A percentile compares a stretch with the other conserved stretches of the same genome.
Conservation (phyloP, 1,140 invertebrate genomes). For the Microvelia longipes region DNA sequence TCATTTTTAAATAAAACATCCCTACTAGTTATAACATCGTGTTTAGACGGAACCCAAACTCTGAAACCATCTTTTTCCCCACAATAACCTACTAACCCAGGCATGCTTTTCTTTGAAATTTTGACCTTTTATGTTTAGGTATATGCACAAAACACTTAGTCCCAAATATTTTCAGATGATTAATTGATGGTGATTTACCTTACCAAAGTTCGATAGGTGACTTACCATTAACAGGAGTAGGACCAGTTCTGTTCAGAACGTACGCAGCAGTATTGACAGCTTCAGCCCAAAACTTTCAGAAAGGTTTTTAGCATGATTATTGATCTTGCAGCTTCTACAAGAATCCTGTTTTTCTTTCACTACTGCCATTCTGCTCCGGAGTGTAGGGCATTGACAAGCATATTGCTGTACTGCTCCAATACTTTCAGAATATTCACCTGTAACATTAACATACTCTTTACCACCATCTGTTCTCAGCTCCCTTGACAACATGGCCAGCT, state of each 20-base stretch:
- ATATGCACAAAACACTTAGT: neutral
- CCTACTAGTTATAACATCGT: neutral
- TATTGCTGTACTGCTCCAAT: constrained; percentile 12
- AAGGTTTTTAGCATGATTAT: neutral
- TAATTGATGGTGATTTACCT: neutral
- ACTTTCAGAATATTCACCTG: constrained; percentile 19
- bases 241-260: neutral
- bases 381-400: constrained; percentile 13
- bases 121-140: neutral
- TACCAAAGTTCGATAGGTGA: neutral
- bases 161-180: neutral
- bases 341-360: neutral
- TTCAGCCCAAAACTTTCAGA: neutral
- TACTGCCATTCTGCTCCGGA: constrained; percentile 13
- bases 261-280: neutral
- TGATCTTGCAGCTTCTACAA: neutral
- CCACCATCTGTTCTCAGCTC: constrained; percentile 26
- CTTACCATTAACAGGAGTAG: neutral
- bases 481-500: constrained; percentile 20
- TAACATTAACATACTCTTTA: constrained; percentile 19
- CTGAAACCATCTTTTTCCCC: neutral
- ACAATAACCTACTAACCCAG: neutral
- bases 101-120: neutral
- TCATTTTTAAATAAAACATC: neutral
- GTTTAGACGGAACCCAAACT: neutral